phyloP scores from a whole-genome alignment of 2,113 vertebrate species.

The Petrocephalus microphthalmus region DNA sequence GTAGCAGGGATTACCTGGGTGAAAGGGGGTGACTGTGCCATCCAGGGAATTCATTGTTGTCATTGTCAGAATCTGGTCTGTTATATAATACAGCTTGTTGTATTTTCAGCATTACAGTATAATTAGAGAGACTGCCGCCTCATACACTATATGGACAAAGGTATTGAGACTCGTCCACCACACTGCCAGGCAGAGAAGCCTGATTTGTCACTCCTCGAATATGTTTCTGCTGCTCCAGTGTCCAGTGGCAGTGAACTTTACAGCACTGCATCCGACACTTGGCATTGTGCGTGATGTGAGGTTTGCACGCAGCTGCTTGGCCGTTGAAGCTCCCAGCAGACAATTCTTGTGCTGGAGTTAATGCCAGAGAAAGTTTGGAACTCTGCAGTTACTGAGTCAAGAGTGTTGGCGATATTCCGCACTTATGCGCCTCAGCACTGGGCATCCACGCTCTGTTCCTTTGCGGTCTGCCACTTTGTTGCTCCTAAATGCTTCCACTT shows the following conservation, averaged over 20 bases:
- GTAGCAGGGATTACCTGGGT: too few species aligned
- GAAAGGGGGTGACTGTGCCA: too few species aligned
- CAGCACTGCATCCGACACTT: not conserved
- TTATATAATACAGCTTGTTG: too few species aligned
- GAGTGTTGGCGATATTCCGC: not conserved
- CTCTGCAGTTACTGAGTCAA: not conserved
- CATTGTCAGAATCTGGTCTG: too few species aligned
- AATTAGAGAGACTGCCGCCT: too few species aligned
- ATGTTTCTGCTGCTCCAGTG: not conserved
- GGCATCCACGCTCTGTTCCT: not conserved
- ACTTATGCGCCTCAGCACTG: not conserved
- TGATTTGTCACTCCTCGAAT: not conserved
- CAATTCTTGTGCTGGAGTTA: not conserved
- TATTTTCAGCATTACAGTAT: too few species aligned
- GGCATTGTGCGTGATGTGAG: not conserved
- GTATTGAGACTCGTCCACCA: not conserved
- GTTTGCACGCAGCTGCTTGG: not conserved
- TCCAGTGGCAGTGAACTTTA: not conserved
- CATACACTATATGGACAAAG: too few species aligned
- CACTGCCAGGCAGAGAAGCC: not conserved
- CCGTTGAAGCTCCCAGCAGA: not conserved
- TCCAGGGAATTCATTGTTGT: too few species aligned
- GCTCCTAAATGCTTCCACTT: not conserved
- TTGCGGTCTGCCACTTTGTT: not conserved
- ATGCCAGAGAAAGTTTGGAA: not conserved